Evolutionary conservation across 1,140 invertebrate genomes (phyloP).

Genomic region (Wiebesia pumilae): DNA sequence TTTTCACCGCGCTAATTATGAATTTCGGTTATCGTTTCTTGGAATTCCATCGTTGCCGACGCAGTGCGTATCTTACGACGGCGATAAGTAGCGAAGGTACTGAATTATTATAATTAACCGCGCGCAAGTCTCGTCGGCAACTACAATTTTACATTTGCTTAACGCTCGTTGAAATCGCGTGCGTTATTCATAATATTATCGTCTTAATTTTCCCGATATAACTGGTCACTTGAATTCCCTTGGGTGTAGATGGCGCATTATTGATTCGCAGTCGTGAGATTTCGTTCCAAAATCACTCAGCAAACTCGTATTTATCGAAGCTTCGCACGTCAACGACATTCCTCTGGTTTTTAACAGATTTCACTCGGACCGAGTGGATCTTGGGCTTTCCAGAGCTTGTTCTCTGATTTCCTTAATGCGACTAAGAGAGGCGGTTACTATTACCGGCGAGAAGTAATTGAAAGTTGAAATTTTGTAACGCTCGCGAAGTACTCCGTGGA

Average conservation of each 20-base stretch:
- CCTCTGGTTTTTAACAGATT: too few species aligned
- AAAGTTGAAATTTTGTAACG: too few species aligned
- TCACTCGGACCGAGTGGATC: too few species aligned
- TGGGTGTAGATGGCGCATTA: not conserved
- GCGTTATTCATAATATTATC: slow-evolving; percentile 30
- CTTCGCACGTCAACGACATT: not conserved
- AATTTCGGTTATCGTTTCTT: slow-evolving; percentile 37
- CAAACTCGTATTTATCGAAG: not conserved
- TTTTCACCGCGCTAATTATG: slow-evolving; percentile 21
- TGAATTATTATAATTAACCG: slow-evolving; percentile 36
- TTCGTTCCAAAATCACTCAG: not conserved
- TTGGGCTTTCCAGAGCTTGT: too few species aligned
- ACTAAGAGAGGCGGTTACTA: too few species aligned
- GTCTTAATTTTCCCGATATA: not conserved
- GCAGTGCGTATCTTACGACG: slow-evolving; percentile 1
- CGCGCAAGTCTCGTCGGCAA: not conserved
- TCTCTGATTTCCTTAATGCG: not conserved
- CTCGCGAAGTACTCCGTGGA: too few species aligned
- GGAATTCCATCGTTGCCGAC: not conserved
- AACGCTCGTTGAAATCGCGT: not conserved
- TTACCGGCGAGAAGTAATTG: too few species aligned
- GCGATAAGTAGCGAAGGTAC: slow-evolving; percentile 19
- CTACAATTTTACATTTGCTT: not conserved
- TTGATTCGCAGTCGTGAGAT: not conserved
- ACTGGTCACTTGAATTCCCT: not conserved